Conservation (phyloP, 2,888 invertebrate genomes). For the Pyralis farinalis region DNA sequence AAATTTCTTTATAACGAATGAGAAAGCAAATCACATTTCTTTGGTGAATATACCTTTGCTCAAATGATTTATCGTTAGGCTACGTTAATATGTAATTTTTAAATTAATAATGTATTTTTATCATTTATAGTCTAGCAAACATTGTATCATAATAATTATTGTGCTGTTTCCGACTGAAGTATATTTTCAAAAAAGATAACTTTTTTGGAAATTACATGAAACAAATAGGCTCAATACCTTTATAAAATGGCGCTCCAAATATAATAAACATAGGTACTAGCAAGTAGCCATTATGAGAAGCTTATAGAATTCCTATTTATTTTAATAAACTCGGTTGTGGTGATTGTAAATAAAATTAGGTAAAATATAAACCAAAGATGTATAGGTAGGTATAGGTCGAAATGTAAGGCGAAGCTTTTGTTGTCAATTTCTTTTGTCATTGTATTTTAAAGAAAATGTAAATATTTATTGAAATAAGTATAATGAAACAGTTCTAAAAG, state of each 20-base stretch:
- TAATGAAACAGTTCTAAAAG: constrained; percentile 19
- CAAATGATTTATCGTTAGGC: constrained; percentile 11
- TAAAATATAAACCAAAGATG: constrained; percentile 32
- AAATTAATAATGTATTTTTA: neutral
- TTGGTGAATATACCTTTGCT: constrained; percentile 13
- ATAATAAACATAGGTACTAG: constrained; percentile 8
- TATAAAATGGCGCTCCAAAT: constrained; percentile 10
- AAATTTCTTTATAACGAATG: neutral
- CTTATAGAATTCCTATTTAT: constrained; percentile 47
- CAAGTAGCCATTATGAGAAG: constrained; percentile 21
- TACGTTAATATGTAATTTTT: constrained; percentile 11
- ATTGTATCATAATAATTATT: neutral
- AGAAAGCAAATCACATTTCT: neutral
- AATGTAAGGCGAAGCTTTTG: constrained; percentile 44
- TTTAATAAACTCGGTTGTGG: constrained; percentile 61
- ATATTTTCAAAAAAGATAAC: neutral
- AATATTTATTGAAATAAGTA: constrained; percentile 27
- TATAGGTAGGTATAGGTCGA: constrained; percentile 37
- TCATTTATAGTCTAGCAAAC: neutral
- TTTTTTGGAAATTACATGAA: constrained; percentile 1
- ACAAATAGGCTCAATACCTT: constrained; percentile 7
- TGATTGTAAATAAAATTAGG: constrained; percentile 60
- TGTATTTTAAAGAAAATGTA: constrained; percentile 37
- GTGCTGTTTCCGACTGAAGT: neutral
- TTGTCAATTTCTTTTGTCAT: constrained; percentile 49